phyloP scores from a whole-genome alignment of 2,113 vertebrate species.

The Anser brachyrhynchus region DNA sequence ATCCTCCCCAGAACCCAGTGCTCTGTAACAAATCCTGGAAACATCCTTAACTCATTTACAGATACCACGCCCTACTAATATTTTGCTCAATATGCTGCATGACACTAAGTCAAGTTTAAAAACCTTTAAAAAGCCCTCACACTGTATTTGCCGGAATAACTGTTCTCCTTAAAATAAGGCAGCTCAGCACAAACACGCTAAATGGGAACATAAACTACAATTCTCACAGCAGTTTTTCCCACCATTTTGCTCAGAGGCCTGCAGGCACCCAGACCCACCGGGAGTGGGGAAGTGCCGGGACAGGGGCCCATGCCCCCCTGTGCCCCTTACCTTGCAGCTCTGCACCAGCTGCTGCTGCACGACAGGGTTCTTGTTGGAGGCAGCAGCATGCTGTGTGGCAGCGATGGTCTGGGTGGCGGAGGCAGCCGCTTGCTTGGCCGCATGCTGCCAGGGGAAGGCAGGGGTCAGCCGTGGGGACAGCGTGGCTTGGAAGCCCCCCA shows the following conservation, averaged over 20 bases:
- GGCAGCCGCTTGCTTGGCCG: conserved; percentile 92
- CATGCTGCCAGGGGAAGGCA: conserved; percentile 76
- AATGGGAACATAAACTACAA: neutral
- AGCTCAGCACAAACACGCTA: neutral
- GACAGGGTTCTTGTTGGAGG: conserved; percentile 89
- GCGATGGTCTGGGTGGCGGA: conserved; percentile 95
- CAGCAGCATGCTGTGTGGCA: conserved; percentile 88
- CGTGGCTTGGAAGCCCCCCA: fast-evolving
- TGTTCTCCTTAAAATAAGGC: neutral
- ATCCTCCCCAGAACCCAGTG: neutral
- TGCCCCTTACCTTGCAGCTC: conserved; percentile 90
- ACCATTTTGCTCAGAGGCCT: neutral
- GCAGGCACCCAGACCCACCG: neutral
- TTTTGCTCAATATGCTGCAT: too few relatives aligned
- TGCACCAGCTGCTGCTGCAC: conserved; percentile 94
- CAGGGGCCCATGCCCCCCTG: neutral
- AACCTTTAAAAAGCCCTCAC: neutral
- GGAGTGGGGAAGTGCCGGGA: neutral
- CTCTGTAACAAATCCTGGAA: neutral
- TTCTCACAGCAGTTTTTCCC: neutral
- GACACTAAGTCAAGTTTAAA: neutral
- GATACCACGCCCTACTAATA: too few relatives aligned
- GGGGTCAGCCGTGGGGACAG: neutral
- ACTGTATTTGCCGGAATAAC: neutral
- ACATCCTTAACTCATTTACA: neutral